Percentiles rank a stretch among this genome's conserved stretches.
Conservation (phyloP, 1,140 invertebrate genomes). For the Ditylenchus dipsaci region DNA sequence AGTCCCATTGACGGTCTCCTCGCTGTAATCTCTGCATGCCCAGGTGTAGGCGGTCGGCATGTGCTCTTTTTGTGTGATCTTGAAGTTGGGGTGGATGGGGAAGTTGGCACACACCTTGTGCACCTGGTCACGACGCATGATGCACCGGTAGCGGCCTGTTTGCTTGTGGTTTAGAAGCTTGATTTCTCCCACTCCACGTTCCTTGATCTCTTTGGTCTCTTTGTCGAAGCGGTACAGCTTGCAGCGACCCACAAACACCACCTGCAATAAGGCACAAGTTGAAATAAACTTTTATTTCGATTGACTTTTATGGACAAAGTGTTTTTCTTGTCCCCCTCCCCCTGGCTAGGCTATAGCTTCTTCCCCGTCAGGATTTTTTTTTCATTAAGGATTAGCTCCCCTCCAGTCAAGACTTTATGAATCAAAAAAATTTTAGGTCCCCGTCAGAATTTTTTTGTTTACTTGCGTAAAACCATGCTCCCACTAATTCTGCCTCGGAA, state of each 20-base stretch:
- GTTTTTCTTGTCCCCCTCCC: too few relatives aligned
- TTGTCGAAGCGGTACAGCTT: constrained; percentile 49
- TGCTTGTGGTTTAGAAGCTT: constrained; percentile 46
- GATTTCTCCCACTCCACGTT: constrained; percentile 61
- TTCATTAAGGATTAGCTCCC: too few relatives aligned
- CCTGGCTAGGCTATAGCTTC: neutral
- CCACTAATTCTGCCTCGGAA: too few relatives aligned
- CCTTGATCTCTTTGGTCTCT: constrained; percentile 60
- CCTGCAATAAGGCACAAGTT: constrained; percentile 38
- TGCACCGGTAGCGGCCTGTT: constrained; percentile 46
- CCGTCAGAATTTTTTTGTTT: too few relatives aligned
- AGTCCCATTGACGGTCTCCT: constrained; percentile 9
- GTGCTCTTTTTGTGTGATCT: constrained; percentile 15
- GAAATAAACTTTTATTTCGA: too few relatives aligned
- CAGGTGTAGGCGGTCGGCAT: constrained; percentile 26
- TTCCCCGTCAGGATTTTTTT: too few relatives aligned
- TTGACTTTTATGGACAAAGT: too few relatives aligned
- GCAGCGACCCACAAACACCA: constrained; percentile 39
- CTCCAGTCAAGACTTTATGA: too few relatives aligned
- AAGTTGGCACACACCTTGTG: constrained; percentile 61
- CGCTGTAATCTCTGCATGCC: constrained; percentile 35
- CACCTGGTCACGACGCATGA: constrained; percentile 62
- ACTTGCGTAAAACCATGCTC: too few relatives aligned
- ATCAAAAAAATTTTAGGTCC: too few relatives aligned
- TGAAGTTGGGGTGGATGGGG: constrained; percentile 19